Evolutionary conservation across 2,113 vertebrate species (phyloP).

Genomic region (Thamnophis sirtalis): DNA sequence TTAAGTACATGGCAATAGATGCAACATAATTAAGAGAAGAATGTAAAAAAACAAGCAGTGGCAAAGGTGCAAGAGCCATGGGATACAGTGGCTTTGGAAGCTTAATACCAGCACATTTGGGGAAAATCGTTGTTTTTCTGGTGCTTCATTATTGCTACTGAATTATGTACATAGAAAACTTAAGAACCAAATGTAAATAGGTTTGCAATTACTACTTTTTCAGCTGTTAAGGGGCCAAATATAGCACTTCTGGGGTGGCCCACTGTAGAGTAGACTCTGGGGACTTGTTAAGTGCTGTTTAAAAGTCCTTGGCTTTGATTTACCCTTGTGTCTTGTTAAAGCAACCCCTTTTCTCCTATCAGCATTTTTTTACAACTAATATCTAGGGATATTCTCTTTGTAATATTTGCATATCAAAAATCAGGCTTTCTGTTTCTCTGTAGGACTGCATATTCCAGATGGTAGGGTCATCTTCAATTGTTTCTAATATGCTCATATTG

Average conservation of each 20-base stretch:
- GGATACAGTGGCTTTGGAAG: not conserved
- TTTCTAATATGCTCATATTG: slow-evolving; percentile 61
- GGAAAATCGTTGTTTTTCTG: slow-evolving; percentile 46
- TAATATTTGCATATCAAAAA: slow-evolving; percentile 79
- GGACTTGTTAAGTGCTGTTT: slow-evolving; percentile 95
- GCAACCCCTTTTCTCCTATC: slow-evolving; percentile 67
- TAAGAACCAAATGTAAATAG: slow-evolving; percentile 83
- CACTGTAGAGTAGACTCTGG: slow-evolving; percentile 85
- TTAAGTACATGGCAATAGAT: slow-evolving; percentile 92
- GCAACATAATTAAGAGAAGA: slow-evolving; percentile 83
- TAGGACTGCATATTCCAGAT: slow-evolving; percentile 58
- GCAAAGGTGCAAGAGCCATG: slow-evolving; percentile 47
- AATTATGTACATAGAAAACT: slow-evolving; percentile 68
- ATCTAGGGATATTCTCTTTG: slow-evolving; percentile 56
- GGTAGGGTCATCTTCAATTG: slow-evolving; percentile 59
- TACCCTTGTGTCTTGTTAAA: slow-evolving; percentile 89
- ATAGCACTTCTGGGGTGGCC: slow-evolving; percentile 79
- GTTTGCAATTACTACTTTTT: slow-evolving; percentile 87
- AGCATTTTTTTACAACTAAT: slow-evolving; percentile 78
- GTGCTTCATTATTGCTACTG: slow-evolving; percentile 23
- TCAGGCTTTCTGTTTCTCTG: slow-evolving; percentile 59
- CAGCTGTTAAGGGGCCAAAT: slow-evolving; percentile 85
- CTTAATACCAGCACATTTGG: not conserved
- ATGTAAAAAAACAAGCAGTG: slow-evolving; percentile 69
- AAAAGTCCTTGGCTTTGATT: slow-evolving; percentile 96